Evolutionary conservation across 2,888 invertebrate species (phyloP).

Genomic region (Diploptera punctata): DNA sequence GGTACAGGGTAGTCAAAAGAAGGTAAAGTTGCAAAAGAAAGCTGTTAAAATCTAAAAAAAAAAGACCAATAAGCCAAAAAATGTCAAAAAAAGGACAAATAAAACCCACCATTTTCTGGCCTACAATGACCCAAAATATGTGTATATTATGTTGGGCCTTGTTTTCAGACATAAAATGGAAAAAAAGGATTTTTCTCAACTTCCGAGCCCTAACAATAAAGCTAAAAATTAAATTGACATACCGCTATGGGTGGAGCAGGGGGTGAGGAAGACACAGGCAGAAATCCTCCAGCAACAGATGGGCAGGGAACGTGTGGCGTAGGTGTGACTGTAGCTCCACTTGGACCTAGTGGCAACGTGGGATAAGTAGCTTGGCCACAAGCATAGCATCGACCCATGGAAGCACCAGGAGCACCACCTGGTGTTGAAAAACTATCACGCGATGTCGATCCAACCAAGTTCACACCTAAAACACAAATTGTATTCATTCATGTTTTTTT

Average conservation of each 20-base stretch:
- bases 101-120: too few species aligned
- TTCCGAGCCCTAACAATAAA: too few species aligned
- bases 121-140: too few species aligned
- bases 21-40: too few species aligned
- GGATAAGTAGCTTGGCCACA: slow-evolving; percentile 65
- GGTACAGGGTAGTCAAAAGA: too few species aligned
- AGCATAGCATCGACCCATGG: slow-evolving; percentile 66
- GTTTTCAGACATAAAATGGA: too few species aligned
- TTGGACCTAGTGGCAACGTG: slow-evolving; percentile 25
- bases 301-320: slow-evolving; percentile 51
- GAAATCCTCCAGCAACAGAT: slow-evolving; percentile 47
- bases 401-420: slow-evolving; percentile 29
- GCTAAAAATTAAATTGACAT: slow-evolving; percentile 44
- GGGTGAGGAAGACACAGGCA: slow-evolving; percentile 55
- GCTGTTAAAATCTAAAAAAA: too few species aligned
- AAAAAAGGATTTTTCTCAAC: too few species aligned
- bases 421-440: slow-evolving; percentile 51
- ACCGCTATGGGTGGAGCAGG: slow-evolving; percentile 55
- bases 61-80: too few species aligned
- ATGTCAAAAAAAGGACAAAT: too few species aligned
- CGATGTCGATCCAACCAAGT: slow-evolving; percentile 51
- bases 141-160: too few species aligned
- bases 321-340: slow-evolving; percentile 54
- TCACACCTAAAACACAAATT: slow-evolving; percentile 45
- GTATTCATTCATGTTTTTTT: too few species aligned